These are phyloP conservation scores for Oxytorus armatus DNA, from an alignment of 2,888 invertebrate genomes.

Conservation along the genomic window DNA sequence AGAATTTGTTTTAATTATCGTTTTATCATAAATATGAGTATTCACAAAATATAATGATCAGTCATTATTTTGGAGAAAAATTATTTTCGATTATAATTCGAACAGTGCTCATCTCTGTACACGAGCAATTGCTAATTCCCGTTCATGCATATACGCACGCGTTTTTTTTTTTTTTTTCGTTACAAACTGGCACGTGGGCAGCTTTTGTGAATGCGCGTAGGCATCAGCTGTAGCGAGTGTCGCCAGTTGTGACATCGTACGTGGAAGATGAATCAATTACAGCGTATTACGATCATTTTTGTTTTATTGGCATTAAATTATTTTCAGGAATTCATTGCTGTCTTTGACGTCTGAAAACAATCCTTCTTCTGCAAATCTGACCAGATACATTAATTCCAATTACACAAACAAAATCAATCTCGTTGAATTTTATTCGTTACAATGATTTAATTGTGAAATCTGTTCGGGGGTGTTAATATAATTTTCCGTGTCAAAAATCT, in stretches of 20 bases:
- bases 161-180: background rate
- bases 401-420: too few species aligned
- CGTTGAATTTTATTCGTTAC: too few species aligned
- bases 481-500: too few species aligned
- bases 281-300: constrained; percentile 1
- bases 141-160: background rate
- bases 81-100: background rate
- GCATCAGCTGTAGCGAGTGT: constrained; percentile 42
- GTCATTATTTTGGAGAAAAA: too few species aligned
- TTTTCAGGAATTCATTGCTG: background rate
- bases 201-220: constrained; percentile 16
- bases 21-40: too few species aligned
- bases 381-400: too few species aligned
- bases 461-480: too few species aligned
- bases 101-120: background rate
- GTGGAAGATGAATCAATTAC: constrained; percentile 24
- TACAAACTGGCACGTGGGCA: constrained; percentile 29
- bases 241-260: constrained; percentile 25
- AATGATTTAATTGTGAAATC: too few species aligned
- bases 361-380: too few species aligned
- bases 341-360: too few species aligned
- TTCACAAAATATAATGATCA: too few species aligned
- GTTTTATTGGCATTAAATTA: background rate
- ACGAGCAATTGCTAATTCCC: background rate
- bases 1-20: too few species aligned